Evolutionary conservation across 2,113 vertebrate species (phyloP).

Genomic region (Antigone vipio): DNA sequence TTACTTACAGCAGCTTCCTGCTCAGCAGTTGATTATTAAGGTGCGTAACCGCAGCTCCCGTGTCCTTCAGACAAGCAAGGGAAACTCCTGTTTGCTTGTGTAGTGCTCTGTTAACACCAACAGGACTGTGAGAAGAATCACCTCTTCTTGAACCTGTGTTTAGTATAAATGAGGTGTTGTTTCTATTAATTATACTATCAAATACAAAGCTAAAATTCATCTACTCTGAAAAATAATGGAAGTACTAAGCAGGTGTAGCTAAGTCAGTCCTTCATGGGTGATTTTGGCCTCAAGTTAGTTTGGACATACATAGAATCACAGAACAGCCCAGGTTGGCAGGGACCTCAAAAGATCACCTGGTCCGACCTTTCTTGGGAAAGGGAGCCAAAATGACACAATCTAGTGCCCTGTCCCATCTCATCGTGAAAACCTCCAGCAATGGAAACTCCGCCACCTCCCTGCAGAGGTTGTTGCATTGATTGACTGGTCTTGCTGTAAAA

Average conservation of each 20-base stretch:
- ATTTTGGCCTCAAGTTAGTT: neutral
- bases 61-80: neutral
- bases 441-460: neutral
- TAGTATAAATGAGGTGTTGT: neutral
- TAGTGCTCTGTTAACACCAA: neutral
- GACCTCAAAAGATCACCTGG: neutral
- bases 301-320: neutral
- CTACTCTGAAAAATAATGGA: neutral
- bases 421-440: neutral
- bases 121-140: neutral
- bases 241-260: neutral
- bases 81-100: neutral
- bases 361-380: neutral
- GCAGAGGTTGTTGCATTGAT: neutral
- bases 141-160: too few species aligned
- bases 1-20: neutral
- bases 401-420: neutral
- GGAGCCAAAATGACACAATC: too few species aligned
- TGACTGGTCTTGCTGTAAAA: neutral
- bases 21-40: neutral
- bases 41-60: neutral
- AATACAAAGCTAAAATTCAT: neutral
- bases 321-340: neutral
- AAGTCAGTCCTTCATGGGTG: neutral
- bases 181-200: neutral